Evolutionary conservation across 2,888 invertebrate genomes (phyloP), one percentile per base, ranked within the genome.

Genomic region (Fragum whitleyi): DNA sequence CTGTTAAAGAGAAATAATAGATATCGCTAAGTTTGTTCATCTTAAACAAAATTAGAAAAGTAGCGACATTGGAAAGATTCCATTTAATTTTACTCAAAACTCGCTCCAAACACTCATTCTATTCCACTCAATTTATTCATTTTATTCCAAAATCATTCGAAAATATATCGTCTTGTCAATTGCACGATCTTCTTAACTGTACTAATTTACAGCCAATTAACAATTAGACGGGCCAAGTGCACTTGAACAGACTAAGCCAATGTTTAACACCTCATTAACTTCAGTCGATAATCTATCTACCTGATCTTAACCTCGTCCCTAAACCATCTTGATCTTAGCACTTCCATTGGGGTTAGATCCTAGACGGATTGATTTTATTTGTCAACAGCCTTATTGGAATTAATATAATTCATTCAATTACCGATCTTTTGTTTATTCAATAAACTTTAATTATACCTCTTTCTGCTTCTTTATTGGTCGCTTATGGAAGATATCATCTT

Each of bases 331-430:
- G 16, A 9, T 14, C 47, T n/a, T 3, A 9, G 7, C 57, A 26
- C 19, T 7, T 11, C 19, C 21, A 67, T 67, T 11, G 39, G n/a
- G n/a, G 5, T 11, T 21, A n/a, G 36, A 39, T 23, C 65, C 21
- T 14, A 67, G 57, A 57, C 57, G 57, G 26, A 23, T 3, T n/a
- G 57, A 57, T 57, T n/a, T 57, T 57, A 57, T 57, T 57, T 57
- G n/a, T 57, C 57, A 57, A 57, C 57, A 57, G 3, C 23, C 14
- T 57, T 26, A 26, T 23, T 3, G 19, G 2, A 26, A n/a, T 57
- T 57, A 57, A 57, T 57, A 14, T 23, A 26, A 57, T 26, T 16
- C 23, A 26, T 57, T 57, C n/a, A 26, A 57, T 57, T 57, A 57
- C 47, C 5, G 19, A 19, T 14, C 57, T 23, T 23, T 57, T 57